A percentile compares a stretch with the other conserved stretches of the same genome.
Conservation (phyloP, 2,888 invertebrate species). For the Petrolisthes cinctipes region DNA sequence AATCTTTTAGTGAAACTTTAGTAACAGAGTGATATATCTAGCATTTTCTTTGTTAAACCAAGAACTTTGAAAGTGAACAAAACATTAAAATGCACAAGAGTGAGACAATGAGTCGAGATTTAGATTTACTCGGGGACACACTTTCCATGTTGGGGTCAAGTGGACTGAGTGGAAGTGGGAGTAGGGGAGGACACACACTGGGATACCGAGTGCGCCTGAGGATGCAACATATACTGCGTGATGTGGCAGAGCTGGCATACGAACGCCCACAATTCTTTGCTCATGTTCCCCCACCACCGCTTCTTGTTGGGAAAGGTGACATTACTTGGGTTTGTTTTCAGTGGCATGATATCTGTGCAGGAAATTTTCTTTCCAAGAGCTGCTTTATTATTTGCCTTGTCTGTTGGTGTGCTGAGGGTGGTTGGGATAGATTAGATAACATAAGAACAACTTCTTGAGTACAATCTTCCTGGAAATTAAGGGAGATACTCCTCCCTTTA, state of each 20-base stretch:
- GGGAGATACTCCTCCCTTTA: too few species aligned
- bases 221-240: slow-evolving; percentile 48
- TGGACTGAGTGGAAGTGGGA: neutral
- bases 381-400: too few species aligned
- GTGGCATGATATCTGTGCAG: too few species aligned
- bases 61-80: neutral
- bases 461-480: too few species aligned
- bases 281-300: slow-evolving; percentile 42
- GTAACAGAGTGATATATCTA: too few species aligned
- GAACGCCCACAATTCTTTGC: slow-evolving; percentile 52
- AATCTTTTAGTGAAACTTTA: too few species aligned
- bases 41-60: neutral
- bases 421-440: too few species aligned
- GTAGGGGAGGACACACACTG: slow-evolving; percentile 22
- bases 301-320: slow-evolving; percentile 47
- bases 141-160: slow-evolving; percentile 23
- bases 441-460: too few species aligned
- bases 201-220: slow-evolving; percentile 47
- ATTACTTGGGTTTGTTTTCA: neutral
- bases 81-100: neutral
- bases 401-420: too few species aligned
- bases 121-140: slow-evolving; percentile 3
- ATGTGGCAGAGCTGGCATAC: slow-evolving; percentile 47
- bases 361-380: too few species aligned
- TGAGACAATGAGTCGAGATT: slow-evolving; percentile 24